Conservation (phyloP, 2,797 vertebrate species). For the Euthynnus affinis region DNA sequence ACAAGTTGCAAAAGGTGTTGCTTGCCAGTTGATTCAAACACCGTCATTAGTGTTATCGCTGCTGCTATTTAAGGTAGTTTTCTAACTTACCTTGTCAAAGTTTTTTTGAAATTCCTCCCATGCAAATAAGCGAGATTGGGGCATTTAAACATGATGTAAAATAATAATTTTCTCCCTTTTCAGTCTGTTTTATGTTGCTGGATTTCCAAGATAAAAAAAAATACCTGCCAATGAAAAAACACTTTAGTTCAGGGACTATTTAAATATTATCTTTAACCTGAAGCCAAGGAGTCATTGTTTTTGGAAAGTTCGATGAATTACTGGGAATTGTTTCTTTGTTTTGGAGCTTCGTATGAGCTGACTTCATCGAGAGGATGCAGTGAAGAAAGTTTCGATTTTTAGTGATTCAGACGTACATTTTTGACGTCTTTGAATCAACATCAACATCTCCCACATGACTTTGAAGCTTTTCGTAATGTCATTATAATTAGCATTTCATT, state of each 20-base stretch:
- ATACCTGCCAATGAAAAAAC: background rate
- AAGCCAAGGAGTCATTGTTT: background rate
- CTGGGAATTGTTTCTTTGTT: too few species aligned
- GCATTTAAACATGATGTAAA: background rate
- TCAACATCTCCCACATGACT: too few species aligned
- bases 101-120: background rate
- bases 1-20: conserved; percentile 33
- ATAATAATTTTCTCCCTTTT: background rate
- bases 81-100: background rate
- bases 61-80: conserved; percentile 15
- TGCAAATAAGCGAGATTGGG: background rate
- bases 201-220: background rate
- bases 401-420: too few species aligned
- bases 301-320: too few species aligned
- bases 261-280: background rate
- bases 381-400: too few species aligned
- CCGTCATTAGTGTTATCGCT: conserved; percentile 23
- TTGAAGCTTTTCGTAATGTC: too few species aligned
- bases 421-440: too few species aligned
- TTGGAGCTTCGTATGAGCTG: too few species aligned
- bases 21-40: conserved; percentile 18
- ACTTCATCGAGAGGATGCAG: too few species aligned
- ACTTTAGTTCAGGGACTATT: background rate
- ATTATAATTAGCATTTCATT: too few species aligned
- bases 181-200: background rate